A percentile compares a stretch with the other conserved stretches of the same genome.
Evolutionary conservation across 2,797 vertebrate species (phyloP).

Genomic region (Etheostoma nigrum): DNA sequence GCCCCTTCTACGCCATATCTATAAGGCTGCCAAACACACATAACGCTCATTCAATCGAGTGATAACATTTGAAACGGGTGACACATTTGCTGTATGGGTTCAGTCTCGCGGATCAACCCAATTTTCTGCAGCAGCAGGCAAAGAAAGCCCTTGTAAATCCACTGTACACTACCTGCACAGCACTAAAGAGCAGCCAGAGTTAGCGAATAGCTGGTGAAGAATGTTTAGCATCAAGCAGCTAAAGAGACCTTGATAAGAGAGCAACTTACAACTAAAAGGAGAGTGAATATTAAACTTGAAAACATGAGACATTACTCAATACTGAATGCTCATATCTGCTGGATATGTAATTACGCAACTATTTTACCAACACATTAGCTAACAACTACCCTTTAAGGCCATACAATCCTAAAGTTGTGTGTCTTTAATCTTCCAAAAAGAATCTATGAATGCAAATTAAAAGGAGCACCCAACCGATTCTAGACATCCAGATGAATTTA

Average conservation of each 20-base stretch:
- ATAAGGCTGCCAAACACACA: no score
- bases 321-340: neutral
- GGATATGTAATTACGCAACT: neutral
- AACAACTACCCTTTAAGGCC: neutral
- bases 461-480: neutral
- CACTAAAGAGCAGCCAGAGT: neutral
- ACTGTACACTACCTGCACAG: neutral
- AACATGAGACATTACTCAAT: neutral
- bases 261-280: neutral
- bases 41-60: no score
- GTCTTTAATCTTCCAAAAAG: neutral
- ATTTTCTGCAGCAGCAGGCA: neutral
- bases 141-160: neutral
- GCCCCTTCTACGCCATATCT: no score
- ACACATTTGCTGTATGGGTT: neutral
- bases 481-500: neutral
- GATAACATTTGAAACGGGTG: no score
- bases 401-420: neutral
- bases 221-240: neutral
- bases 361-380: neutral
- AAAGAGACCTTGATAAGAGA: neutral
- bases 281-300: neutral
- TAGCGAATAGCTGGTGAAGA: neutral
- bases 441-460: neutral
- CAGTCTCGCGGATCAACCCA: neutral